Percentiles rank a stretch among this genome's conserved stretches.
phyloP scores from a whole-genome alignment of 1,140 invertebrate species.

The Acromyrmex heyeri region DNA sequence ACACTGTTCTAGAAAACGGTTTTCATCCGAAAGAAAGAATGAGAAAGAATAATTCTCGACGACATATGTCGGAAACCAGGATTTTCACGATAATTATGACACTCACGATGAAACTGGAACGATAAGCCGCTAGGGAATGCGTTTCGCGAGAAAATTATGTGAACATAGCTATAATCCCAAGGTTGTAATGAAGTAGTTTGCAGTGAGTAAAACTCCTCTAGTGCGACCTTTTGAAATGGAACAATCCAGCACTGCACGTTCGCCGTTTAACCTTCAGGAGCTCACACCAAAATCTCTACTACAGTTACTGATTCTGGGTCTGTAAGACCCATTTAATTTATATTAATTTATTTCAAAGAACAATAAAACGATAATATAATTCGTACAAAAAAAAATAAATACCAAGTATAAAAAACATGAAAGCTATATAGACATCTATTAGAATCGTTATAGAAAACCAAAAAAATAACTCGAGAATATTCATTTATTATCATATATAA shows the following conservation, averaged over 20 bases:
- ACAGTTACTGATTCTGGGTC: too few species aligned
- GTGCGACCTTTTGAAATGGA: slow-evolving; percentile 1
- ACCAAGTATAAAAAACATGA: too few species aligned
- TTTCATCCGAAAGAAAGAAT: not conserved
- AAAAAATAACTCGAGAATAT: too few species aligned
- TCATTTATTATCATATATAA: too few species aligned
- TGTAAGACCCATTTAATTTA: too few species aligned
- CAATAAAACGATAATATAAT: too few species aligned
- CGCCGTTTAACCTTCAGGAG: not conserved
- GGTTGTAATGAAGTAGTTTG: slow-evolving; percentile 33
- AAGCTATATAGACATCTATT: too few species aligned
- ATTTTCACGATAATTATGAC: slow-evolving; percentile 27
- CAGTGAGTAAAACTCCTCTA: slow-evolving; percentile 9
- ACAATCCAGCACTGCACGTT: not conserved
- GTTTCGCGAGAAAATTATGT: slow-evolving; percentile 42
- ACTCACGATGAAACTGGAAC: not conserved
- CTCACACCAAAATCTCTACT: too few species aligned
- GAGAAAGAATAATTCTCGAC: not conserved
- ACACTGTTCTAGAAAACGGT: not conserved
- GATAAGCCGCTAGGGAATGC: not conserved
- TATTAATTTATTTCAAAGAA: too few species aligned
- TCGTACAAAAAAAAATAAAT: too few species aligned
- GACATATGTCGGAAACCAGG: not conserved
- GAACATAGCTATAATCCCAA: slow-evolving; percentile 10
- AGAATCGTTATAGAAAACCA: too few species aligned